Base-by-base conservation (phyloP, 2,113 vertebrate species). In the Pteruthius melanotis region DNA sequence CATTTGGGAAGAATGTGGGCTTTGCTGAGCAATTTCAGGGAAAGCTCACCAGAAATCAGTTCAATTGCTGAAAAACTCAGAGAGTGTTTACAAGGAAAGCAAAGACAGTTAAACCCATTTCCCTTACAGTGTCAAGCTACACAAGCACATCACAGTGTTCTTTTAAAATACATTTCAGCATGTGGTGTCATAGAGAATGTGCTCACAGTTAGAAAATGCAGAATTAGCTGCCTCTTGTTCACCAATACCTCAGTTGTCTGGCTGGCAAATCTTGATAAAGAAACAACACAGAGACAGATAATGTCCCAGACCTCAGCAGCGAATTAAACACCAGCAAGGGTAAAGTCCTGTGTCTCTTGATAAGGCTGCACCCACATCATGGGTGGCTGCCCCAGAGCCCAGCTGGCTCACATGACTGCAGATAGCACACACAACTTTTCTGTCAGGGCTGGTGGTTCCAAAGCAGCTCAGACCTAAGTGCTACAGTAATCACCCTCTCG, bases 401-500 rank as follows among this genome's bases (percentile, higher is more conserved):
- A 0, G 11, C 3, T 61, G 79, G 64, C 54, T 95, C 64, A 42
- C 44, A 20, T 7, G 28, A 39, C 64, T 1, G 2, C 10, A 54
- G 13, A 81, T 2, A 69, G 91, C 69, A 44, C 52, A 65, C 54
- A 33, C 53, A 22, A 2, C 64, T 60, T 21, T 21, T 27, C 39
- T 52, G 23, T 59, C 5, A 1, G 70, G 60, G 42, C 7, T 49
- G 52, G n/a, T 16, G 54, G 10, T 53, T 61, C 84, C 54, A 91
- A 69, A 71, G 70, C 91, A 91, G 89, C 75, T 82, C 64, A 75
- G 81, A 92, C 23, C 83, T 69, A 84, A 84, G 61, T 1, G 18
- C 50, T 72, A 40, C 65, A 72, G 77, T 49, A 76, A 89, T 72
- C 85, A 65, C 65, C 78, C 70, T 94, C 87, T 91, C 89, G 84